Conservation (phyloP, 2,888 invertebrate genomes). For the Bimastos eiseni region DNA sequence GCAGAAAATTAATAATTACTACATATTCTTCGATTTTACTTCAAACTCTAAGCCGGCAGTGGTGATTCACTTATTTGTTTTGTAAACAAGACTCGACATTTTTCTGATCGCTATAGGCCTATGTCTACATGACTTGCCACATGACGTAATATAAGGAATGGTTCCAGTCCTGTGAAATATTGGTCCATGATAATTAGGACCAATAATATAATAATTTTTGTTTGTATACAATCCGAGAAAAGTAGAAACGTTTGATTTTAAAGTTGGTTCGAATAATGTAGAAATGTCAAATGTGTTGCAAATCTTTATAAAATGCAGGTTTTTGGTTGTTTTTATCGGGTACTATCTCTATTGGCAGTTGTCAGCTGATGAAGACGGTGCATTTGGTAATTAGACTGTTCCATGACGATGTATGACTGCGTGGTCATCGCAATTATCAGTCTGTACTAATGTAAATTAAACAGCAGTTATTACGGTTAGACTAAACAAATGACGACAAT, state of each 20-base stretch:
- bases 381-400: not conserved
- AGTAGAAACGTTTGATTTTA: not conserved
- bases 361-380: slow-evolving; percentile 16
- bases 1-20: no score
- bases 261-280: not conserved
- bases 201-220: no score
- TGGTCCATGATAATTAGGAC: no score
- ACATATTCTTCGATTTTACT: no score
- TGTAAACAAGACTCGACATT: no score
- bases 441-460: not conserved
- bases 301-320: not conserved
- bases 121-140: no score
- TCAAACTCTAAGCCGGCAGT: no score
- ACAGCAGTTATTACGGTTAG: not conserved
- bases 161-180: no score
- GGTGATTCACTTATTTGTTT: no score
- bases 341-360: not conserved
- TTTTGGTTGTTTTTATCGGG: slow-evolving; percentile 10
- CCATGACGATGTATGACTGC: not conserved
- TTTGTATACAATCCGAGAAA: not conserved
- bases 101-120: no score
- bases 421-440: not conserved
- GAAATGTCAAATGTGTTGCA: not conserved
- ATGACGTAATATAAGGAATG: no score
- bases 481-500: no score